A percentile compares a stretch with the other conserved stretches of the same genome.
phyloP scores from a whole-genome alignment of 1,140 invertebrate genomes.

The Oedothorax gibbosus region DNA sequence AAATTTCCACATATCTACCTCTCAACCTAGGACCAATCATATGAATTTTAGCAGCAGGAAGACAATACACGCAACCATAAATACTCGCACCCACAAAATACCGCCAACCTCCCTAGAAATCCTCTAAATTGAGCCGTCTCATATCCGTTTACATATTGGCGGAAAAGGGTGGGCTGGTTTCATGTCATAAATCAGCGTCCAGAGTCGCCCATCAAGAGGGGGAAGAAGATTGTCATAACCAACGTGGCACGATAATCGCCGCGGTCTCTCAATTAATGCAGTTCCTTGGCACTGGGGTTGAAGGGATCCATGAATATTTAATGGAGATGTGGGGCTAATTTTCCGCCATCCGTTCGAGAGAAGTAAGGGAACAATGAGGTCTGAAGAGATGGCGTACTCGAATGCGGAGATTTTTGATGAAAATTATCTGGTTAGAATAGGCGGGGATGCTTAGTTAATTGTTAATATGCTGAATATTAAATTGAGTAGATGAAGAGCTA shows the following conservation, averaged over 20 bases:
- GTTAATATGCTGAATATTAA: too few species aligned
- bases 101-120: neutral
- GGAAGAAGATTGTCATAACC: slow-evolving; percentile 33
- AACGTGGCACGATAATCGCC: slow-evolving; percentile 22
- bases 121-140: slow-evolving; percentile 11
- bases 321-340: slow-evolving; percentile 19
- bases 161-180: neutral
- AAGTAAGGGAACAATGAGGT: too few species aligned
- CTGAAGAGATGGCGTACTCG: too few species aligned
- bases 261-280: slow-evolving; percentile 41
- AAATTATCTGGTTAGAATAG: too few species aligned
- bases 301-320: slow-evolving; percentile 28
- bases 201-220: neutral
- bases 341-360: neutral
- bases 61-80: too few species aligned
- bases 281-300: neutral
- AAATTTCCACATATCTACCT: too few species aligned
- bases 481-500: too few species aligned
- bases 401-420: too few species aligned
- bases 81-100: too few species aligned
- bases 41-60: too few species aligned
- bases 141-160: neutral
- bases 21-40: too few species aligned
- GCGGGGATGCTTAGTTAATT: too few species aligned
- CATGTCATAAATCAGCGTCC: slow-evolving; percentile 11